These are phyloP conservation scores for Macrocentrus cingulum DNA, from an alignment of 1,140 invertebrate species.

Conservation along the genomic window DNA sequence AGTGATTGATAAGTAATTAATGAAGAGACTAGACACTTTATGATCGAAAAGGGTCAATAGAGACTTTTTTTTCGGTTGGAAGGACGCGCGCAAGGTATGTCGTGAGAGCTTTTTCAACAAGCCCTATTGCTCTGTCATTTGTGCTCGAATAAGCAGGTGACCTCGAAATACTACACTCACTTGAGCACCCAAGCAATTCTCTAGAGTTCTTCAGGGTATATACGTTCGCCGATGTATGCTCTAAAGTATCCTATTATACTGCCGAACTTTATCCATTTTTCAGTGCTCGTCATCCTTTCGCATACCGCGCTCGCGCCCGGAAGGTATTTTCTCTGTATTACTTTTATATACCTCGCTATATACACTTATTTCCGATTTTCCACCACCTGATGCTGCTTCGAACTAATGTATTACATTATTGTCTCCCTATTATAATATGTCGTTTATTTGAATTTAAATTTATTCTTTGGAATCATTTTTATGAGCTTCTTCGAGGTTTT, in stretches of 20 bases:
- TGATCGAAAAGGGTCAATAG: background rate
- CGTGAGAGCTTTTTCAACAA: background rate
- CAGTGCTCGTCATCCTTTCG: conserved; percentile 3
- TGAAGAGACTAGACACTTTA: background rate
- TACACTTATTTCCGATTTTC: no score
- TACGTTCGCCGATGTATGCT: background rate
- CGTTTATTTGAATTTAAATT: no score
- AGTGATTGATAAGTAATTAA: background rate
- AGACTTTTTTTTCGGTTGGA: background rate
- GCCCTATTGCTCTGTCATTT: background rate
- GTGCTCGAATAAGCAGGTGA: background rate
- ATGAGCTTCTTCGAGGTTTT: no score
- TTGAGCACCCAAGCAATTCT: background rate
- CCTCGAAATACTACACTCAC: background rate
- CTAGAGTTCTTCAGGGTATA: background rate
- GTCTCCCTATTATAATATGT: no score
- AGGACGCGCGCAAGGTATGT: no score
- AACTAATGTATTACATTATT: no score
- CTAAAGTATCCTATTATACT: background rate
- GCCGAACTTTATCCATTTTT: conserved; percentile 14
- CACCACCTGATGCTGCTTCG: no score
- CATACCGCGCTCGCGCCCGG: no score
- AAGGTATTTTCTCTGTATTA: no score
- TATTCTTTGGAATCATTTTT: no score
- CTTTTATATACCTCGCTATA: no score